These are phyloP conservation scores for Ditylenchus weischeri DNA, from an alignment of 2,888 invertebrate species.

Conservation along the genomic window DNA sequence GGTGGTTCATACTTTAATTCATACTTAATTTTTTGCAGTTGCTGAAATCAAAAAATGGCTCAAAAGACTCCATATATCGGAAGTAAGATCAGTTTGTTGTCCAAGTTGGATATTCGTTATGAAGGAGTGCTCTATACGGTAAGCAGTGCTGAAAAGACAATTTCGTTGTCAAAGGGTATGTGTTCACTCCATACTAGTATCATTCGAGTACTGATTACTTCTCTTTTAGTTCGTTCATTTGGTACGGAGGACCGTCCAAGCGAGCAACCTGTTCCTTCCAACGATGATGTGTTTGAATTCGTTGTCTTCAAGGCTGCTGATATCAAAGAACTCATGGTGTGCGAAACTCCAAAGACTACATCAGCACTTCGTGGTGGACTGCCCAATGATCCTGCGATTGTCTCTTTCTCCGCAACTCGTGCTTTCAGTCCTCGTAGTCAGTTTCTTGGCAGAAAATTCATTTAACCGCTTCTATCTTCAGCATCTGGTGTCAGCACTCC, in stretches of 20 bases:
- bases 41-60: conserved; percentile 6
- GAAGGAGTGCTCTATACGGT: conserved; percentile 98
- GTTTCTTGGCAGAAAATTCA: no score
- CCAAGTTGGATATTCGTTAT: conserved; percentile 98
- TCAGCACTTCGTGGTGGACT: conserved; percentile 59
- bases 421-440: no score
- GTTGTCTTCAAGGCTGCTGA: conserved; percentile 74
- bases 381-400: conserved; percentile 96
- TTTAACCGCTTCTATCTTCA: neutral
- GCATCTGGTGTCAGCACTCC: neutral
- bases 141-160: conserved; percentile 98
- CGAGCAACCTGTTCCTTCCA: conserved; percentile 87
- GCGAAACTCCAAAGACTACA: conserved; percentile 66
- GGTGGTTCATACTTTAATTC: no score
- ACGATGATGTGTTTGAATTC: conserved; percentile 75
- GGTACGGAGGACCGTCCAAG: conserved; percentile 97
- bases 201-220: conserved; percentile 62
- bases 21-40: no score
- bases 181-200: conserved; percentile 10
- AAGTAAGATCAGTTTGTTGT: conserved; percentile 98
- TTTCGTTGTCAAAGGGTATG: conserved; percentile 97
- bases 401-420: conserved; percentile 66
- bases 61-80: conserved; percentile 77
- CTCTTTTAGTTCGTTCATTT: conserved; percentile 83
- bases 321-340: conserved; percentile 94